These are phyloP conservation scores for Drosophila histrio DNA, from an alignment of 2,888 invertebrate species.

Conservation along the genomic window DNA sequence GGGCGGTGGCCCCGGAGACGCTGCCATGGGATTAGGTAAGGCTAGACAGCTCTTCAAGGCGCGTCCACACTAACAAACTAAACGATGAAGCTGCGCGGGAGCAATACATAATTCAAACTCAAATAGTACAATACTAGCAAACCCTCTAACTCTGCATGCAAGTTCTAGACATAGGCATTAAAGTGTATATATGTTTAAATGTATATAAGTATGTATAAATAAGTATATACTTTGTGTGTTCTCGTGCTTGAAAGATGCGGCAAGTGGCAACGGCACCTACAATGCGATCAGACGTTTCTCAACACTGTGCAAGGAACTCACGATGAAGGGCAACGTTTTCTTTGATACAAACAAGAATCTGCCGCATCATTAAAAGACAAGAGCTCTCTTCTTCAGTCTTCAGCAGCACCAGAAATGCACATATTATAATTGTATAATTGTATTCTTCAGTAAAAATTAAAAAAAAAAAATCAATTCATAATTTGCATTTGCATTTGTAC, in stretches of 20 bases:
- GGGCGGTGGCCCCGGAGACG: conserved; percentile 27
- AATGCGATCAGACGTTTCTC: conserved; percentile 83
- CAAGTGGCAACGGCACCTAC: conserved; percentile 63
- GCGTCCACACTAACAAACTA: conserved; percentile 68
- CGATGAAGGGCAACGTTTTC: conserved; percentile 82
- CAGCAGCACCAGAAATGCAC: conserved; percentile 10
- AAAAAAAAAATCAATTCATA: conserved; percentile 4
- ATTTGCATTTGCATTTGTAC: conserved; percentile 77
- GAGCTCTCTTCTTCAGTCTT: background rate
- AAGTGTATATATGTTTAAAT: conserved; percentile 12
- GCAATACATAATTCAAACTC: conserved; percentile 9
- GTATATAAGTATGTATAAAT: conserved; percentile 13
- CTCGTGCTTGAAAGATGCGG: conserved; percentile 46
- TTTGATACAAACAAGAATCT: conserved; percentile 82
- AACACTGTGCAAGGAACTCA: conserved; percentile 83
- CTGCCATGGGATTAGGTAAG: conserved; percentile 58
- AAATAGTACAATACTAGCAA: background rate
- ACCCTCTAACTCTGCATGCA: conserved; percentile 46
- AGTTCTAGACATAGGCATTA: conserved; percentile 4
- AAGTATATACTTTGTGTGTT: conserved; percentile 21
- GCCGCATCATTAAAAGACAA: conserved; percentile 73
- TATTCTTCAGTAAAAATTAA: conserved; percentile 42
- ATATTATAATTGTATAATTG: conserved; percentile 26
- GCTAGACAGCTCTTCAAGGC: conserved; percentile 52
- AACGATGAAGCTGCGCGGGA: conserved; percentile 42